A percentile compares a stretch with the other conserved stretches of the same genome.
These are phyloP conservation scores for Crepidodera aurea DNA, from an alignment of 2,888 invertebrate genomes.

Conservation along the genomic window DNA sequence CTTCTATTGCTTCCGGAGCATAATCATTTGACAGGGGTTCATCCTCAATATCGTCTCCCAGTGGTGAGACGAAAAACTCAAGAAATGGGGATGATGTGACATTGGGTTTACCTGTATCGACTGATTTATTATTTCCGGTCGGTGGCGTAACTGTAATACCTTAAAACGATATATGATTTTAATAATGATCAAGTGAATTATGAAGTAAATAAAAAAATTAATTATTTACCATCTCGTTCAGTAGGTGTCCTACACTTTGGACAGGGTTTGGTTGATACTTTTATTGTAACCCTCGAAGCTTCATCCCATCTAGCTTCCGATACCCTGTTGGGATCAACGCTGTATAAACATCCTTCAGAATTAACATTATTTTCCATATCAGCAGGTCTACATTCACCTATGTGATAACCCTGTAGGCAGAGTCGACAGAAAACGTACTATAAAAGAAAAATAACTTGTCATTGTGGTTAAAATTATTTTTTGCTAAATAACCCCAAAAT, in stretches of 20 bases:
- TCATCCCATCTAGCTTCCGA: conserved; percentile 79
- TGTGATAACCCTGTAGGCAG: conserved; percentile 80
- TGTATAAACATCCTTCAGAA: conserved; percentile 64
- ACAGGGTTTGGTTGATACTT: conserved; percentile 82
- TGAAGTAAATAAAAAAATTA: too few relatives aligned
- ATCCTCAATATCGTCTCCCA: too few relatives aligned
- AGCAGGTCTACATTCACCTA: conserved; percentile 70
- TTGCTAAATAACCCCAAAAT: neutral
- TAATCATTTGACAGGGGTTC: neutral
- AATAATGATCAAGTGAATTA: too few relatives aligned
- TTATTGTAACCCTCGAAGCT: conserved; percentile 75
- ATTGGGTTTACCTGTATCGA: too few relatives aligned
- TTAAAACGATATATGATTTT: too few relatives aligned
- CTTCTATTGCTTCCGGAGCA: conserved; percentile 17
- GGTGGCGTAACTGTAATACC: too few relatives aligned
- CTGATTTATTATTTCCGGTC: too few relatives aligned
- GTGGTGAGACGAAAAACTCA: too few relatives aligned
- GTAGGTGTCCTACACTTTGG: conserved; percentile 85
- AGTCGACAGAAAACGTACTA: conserved; percentile 81
- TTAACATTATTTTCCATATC: conserved; percentile 50
- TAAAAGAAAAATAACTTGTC: conserved; percentile 50
- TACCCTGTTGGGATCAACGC: conserved; percentile 69
- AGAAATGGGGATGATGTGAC: too few relatives aligned
- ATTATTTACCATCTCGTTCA: conserved; percentile 74
- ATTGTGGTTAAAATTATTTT: neutral